Conservation (phyloP, 2,888 invertebrate genomes). For the Pyrrhia umbra region DNA sequence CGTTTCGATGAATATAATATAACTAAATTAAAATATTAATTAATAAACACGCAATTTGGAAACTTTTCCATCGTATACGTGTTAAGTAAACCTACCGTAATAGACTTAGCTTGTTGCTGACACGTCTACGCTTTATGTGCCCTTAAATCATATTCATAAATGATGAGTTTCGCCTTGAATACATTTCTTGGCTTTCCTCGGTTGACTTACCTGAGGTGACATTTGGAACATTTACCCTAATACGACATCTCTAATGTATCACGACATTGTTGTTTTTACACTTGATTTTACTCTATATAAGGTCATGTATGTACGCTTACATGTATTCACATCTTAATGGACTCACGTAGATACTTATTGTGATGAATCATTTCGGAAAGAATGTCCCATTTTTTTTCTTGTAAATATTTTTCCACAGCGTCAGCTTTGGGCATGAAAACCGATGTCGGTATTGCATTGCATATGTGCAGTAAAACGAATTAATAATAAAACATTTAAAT, state of each 20-base stretch:
- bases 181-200: slow-evolving; percentile 52
- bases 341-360: background rate
- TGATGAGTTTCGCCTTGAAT: slow-evolving; percentile 62
- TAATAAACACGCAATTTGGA: slow-evolving; percentile 1
- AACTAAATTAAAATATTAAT: background rate
- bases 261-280: slow-evolving; percentile 30
- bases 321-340: background rate
- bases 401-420: background rate
- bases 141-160: slow-evolving; percentile 63
- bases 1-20: background rate
- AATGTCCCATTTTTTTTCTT: background rate
- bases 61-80: slow-evolving; percentile 17
- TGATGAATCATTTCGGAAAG: slow-evolving; percentile 1
- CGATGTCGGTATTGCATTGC: no score
- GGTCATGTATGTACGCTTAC: background rate
- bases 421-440: background rate
- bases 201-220: slow-evolving; percentile 42
- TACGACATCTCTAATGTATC: slow-evolving; percentile 48
- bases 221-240: slow-evolving; percentile 57
- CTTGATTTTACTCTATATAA: slow-evolving; percentile 14
- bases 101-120: slow-evolving; percentile 54
- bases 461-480: no score
- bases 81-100: slow-evolving; percentile 43
- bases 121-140: slow-evolving; percentile 46
- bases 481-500: no score